These are phyloP conservation scores for Drosophila prosaltans DNA, from an alignment of 1,140 invertebrate genomes.

Conservation along the genomic window DNA sequence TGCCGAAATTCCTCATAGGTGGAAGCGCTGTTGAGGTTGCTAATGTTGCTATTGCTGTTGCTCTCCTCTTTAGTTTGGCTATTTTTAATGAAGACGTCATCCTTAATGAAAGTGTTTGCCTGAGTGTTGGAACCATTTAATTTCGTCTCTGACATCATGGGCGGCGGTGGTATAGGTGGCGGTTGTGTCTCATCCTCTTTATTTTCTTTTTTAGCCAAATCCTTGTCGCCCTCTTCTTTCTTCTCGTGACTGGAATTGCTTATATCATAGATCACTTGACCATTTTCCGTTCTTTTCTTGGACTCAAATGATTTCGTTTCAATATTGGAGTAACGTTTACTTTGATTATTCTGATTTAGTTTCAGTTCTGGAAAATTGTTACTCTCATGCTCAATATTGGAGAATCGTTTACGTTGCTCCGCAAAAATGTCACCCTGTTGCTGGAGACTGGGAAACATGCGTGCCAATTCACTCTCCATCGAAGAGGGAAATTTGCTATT, in stretches of 20 bases:
- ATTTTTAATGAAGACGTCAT: conserved; percentile 52
- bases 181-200: conserved; percentile 19
- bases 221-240: conserved; percentile 46
- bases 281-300: conserved; percentile 75
- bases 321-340: conserved; percentile 78
- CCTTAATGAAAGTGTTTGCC: conserved; percentile 66
- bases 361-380: background rate
- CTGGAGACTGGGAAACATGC: conserved; percentile 63
- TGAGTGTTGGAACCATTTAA: conserved; percentile 63
- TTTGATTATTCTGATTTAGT: conserved; percentile 27
- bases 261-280: conserved; percentile 72
- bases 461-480: conserved; percentile 74
- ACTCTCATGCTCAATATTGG: conserved; percentile 66
- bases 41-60: conserved; percentile 21
- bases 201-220: background rate
- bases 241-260: conserved; percentile 60
- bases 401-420: conserved; percentile 74
- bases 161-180: conserved; percentile 66
- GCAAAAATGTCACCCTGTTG: conserved; percentile 66
- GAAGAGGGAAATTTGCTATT: conserved; percentile 54
- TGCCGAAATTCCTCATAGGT: conserved; percentile 83
- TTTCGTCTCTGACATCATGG: conserved; percentile 82
- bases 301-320: conserved; percentile 75
- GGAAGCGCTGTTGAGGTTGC: conserved; percentile 30
- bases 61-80: conserved; percentile 30